phyloP scores from a whole-genome alignment of 1,140 invertebrate genomes.

The Bathynomus jamesi region DNA sequence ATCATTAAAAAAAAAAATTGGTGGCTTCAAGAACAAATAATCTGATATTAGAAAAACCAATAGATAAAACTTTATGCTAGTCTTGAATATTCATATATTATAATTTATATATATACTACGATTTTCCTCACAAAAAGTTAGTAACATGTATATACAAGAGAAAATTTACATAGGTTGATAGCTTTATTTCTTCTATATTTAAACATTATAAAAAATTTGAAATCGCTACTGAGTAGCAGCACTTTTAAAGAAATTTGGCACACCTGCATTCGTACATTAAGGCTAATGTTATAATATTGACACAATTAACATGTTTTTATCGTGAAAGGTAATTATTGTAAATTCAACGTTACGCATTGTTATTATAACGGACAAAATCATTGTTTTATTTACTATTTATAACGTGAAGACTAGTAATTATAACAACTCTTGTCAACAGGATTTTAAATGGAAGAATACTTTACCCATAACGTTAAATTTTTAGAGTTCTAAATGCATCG shows the following conservation, averaged over 20 bases:
- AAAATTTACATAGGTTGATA: background rate
- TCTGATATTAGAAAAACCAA: too few relatives aligned
- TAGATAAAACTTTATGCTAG: too few relatives aligned
- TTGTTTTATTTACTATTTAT: background rate
- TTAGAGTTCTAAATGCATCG: background rate
- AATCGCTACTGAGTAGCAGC: background rate
- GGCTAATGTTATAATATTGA: background rate
- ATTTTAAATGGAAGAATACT: background rate
- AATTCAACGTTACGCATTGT: too few relatives aligned
- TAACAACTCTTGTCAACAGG: background rate
- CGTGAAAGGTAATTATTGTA: too few relatives aligned
- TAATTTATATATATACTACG: background rate
- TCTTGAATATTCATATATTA: background rate
- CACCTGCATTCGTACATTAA: background rate
- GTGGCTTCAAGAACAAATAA: background rate
- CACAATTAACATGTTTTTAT: background rate
- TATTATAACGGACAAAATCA: background rate
- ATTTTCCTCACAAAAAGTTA: background rate
- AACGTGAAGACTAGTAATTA: background rate
- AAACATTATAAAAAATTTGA: background rate
- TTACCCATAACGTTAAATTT: background rate
- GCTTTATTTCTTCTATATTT: background rate
- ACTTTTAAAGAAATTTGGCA: background rate
- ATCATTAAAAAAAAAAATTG: background rate
- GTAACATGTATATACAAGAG: background rate